A percentile compares a stretch with the other conserved stretches of the same genome.
phyloP scores from a whole-genome alignment of 2,797 vertebrate species.

The Prionace glauca region DNA sequence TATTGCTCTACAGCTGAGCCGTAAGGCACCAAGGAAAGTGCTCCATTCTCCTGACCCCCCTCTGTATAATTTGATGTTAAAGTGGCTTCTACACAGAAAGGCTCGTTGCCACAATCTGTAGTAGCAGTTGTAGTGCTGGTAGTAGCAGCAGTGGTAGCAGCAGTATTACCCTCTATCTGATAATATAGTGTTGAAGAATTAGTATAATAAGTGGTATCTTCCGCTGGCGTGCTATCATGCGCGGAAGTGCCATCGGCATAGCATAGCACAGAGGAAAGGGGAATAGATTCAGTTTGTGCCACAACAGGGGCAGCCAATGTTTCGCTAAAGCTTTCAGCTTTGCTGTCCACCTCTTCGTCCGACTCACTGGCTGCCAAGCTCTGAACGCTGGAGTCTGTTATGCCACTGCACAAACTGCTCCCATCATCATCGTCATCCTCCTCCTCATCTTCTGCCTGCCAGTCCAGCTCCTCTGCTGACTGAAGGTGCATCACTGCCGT shows the following conservation, averaged over 20 bases:
- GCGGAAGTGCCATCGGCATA: conserved; percentile 70
- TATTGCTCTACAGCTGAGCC: conserved; percentile 75
- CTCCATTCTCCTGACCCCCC: conserved; percentile 63
- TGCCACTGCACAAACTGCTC: conserved; percentile 90
- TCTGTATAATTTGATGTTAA: conserved; percentile 64
- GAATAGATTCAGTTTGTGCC: conserved; percentile 64
- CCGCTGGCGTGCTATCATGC: conserved; percentile 72
- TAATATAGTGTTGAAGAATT: conserved; percentile 81
- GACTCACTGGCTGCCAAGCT: conserved; percentile 91
- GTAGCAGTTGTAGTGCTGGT: conserved; percentile 64
- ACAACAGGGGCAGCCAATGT: conserved; percentile 43
- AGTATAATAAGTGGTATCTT: conserved; percentile 74
- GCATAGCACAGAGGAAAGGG: conserved; percentile 78
- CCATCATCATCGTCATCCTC: conserved; percentile 74
- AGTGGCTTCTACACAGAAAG: conserved; percentile 31
- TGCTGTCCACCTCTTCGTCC: conserved; percentile 71
- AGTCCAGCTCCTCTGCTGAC: conserved; percentile 73
- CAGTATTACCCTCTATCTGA: conserved; percentile 74
- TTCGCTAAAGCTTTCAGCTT: conserved; percentile 16
- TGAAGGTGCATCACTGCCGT: conserved; percentile 77
- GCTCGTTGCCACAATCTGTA: conserved; percentile 2
- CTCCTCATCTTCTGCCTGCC: conserved; percentile 67
- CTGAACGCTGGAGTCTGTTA: conserved; percentile 93
- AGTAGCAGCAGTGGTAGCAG: conserved; percentile 50
- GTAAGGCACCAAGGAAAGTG: conserved; percentile 72